Percentiles rank a stretch among this genome's conserved stretches.
Conservation (phyloP, 1,140 invertebrate genomes). For the Cotesia glomerata region DNA sequence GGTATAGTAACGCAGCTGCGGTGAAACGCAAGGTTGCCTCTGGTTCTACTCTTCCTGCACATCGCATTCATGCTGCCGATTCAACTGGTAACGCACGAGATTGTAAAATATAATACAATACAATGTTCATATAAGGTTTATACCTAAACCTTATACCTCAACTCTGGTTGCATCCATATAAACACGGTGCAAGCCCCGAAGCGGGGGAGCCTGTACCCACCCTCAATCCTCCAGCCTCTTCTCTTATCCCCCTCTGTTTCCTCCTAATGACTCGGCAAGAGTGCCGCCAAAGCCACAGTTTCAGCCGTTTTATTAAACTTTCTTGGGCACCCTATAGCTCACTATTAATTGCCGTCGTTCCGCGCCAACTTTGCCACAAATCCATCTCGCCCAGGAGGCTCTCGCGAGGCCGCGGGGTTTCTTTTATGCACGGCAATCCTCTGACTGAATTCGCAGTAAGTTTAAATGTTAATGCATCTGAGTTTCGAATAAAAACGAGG, state of each 20-base stretch:
- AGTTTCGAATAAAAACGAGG: background rate
- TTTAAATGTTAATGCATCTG: background rate
- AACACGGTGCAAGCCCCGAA: no score
- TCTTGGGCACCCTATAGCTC: slow-evolving; percentile 57
- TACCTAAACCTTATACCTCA: no score
- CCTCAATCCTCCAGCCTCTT: slow-evolving; percentile 43
- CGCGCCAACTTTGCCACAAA: slow-evolving; percentile 55
- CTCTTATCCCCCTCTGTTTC: background rate
- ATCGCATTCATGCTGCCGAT: background rate
- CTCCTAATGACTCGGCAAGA: slow-evolving; percentile 14
- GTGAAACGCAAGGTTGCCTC: slow-evolving; percentile 36
- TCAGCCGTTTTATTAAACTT: slow-evolving; percentile 56
- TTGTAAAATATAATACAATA: slow-evolving; percentile 47
- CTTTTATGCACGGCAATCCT: background rate
- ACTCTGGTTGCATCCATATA: no score
- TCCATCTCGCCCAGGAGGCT: slow-evolving; percentile 47
- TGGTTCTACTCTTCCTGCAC: background rate
- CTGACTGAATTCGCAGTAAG: slow-evolving; percentile 2
- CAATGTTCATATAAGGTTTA: no score
- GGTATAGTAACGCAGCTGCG: slow-evolving; percentile 39
- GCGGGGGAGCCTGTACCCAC: slow-evolving; percentile 48
- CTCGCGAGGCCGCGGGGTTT: slow-evolving; percentile 34
- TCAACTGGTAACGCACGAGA: slow-evolving; percentile 50
- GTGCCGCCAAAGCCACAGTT: slow-evolving; percentile 23
- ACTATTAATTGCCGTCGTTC: slow-evolving; percentile 60